Percentiles rank a stretch among this genome's conserved stretches.
phyloP scores from a whole-genome alignment of 2,113 vertebrate species.

The Sceloporus tristichus region DNA sequence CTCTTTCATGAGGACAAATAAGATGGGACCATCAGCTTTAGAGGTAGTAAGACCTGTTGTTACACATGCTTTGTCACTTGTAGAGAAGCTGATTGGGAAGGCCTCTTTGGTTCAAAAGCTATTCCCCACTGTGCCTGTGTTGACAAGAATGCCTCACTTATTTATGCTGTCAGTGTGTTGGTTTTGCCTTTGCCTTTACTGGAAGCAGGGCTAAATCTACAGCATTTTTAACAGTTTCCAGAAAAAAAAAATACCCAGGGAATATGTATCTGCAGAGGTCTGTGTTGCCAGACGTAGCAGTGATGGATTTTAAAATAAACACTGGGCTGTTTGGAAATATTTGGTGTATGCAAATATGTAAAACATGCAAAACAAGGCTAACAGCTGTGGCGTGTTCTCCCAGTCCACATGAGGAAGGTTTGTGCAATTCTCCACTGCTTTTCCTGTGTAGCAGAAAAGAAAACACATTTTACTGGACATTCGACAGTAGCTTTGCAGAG shows the following conservation, averaged over 20 bases:
- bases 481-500: conserved; percentile 21
- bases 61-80: background rate
- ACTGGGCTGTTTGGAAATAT: conserved; percentile 77
- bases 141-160: background rate
- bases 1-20: background rate
- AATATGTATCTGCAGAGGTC: conserved; percentile 68
- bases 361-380: conserved; percentile 78
- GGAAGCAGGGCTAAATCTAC: conserved; percentile 32
- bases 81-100: background rate
- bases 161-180: conserved; percentile 17
- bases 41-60: background rate
- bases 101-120: background rate
- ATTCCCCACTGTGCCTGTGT: background rate
- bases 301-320: conserved; percentile 79
- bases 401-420: conserved; percentile 64
- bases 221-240: conserved; percentile 53
- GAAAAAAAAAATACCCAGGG: conserved; percentile 60
- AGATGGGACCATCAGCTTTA: background rate
- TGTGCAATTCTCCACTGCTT: conserved; percentile 54
- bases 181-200: conserved; percentile 33
- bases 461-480: conserved; percentile 34
- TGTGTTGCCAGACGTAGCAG: conserved; percentile 68
- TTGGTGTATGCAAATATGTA: conserved; percentile 81
- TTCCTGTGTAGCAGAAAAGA: conserved; percentile 16
- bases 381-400: conserved; percentile 76